Evolutionary conservation across 1,140 invertebrate genomes (phyloP).

Genomic region (Trypoxylus dichotomus): DNA sequence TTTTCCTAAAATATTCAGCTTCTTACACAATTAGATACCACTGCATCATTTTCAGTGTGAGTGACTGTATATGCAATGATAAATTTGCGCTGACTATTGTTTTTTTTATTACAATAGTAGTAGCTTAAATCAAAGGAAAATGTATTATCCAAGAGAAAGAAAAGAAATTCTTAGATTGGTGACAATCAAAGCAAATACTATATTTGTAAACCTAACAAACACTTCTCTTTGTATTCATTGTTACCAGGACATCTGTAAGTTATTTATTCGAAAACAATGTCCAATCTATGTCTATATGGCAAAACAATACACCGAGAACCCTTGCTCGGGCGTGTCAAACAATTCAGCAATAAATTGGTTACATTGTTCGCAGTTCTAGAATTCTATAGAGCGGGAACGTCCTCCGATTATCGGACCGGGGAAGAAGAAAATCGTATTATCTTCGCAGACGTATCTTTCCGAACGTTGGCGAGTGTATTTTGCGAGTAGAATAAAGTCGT

Average conservation of each 20-base stretch:
- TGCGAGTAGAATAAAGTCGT: not conserved
- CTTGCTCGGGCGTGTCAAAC: slow-evolving; percentile 40
- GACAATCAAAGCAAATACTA: too few species aligned
- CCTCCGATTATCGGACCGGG: slow-evolving; percentile 25
- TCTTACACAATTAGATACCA: too few species aligned
- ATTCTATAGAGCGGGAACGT: not conserved
- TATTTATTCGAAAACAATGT: slow-evolving; percentile 40
- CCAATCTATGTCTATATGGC: slow-evolving; percentile 37
- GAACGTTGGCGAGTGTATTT: not conserved
- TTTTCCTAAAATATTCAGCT: too few species aligned
- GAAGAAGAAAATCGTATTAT: slow-evolving; percentile 29
- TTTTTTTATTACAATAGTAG: too few species aligned
- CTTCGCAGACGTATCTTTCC: slow-evolving; percentile 18
- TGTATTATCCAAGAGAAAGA: too few species aligned
- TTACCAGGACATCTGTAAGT: not conserved
- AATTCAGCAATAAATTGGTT: slow-evolving; percentile 42
- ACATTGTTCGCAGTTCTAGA: slow-evolving; percentile 38
- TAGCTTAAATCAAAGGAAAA: too few species aligned
- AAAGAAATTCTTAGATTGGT: not conserved
- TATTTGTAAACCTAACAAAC: too few species aligned
- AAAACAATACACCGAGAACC: slow-evolving; percentile 36
- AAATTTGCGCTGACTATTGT: too few species aligned
- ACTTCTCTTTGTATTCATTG: too few species aligned
- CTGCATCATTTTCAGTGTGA: too few species aligned
- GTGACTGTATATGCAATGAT: too few species aligned